A percentile compares a stretch with the other conserved stretches of the same genome.
These are phyloP conservation scores for Aleiodes testaceus DNA, from an alignment of 2,888 invertebrate species.

Conservation along the genomic window DNA sequence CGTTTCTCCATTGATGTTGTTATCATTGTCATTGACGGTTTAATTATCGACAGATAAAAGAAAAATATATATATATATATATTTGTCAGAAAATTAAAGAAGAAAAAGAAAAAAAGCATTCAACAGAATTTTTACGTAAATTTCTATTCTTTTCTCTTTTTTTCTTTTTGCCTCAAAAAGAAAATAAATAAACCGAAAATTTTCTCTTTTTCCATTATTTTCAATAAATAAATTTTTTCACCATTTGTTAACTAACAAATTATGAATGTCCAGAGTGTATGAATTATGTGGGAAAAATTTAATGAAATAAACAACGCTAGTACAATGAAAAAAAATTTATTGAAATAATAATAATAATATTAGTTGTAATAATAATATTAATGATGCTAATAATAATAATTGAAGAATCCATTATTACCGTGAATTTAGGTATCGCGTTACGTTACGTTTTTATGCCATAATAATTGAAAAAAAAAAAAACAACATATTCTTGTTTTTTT, in stretches of 20 bases:
- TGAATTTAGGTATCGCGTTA: constrained; percentile 50
- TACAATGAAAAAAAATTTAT: constrained; percentile 6
- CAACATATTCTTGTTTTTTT: constrained; percentile 53
- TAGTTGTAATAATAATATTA: constrained; percentile 23
- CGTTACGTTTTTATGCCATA: constrained; percentile 56
- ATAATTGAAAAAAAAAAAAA: constrained; percentile 30
- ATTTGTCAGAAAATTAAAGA: constrained; percentile 13
- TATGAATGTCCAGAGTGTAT: too few species aligned
- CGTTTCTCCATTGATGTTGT: constrained; percentile 51
- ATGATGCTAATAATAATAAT: constrained; percentile 38
- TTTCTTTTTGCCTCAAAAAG: too few species aligned
- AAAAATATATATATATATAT: not conserved
- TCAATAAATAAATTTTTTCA: too few species aligned
- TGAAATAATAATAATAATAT: constrained; percentile 9
- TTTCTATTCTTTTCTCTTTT: too few species aligned
- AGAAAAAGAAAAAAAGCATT: not conserved
- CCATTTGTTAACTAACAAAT: too few species aligned
- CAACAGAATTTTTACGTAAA: too few species aligned
- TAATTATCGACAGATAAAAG: constrained; percentile 46
- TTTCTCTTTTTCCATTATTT: constrained; percentile 1
- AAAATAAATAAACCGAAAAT: not conserved
- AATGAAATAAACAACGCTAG: not conserved
- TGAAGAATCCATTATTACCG: constrained; percentile 44
- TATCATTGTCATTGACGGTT: constrained; percentile 52
- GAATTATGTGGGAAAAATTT: too few species aligned